Evolutionary conservation across 2,113 vertebrate genomes (phyloP).

Genomic region (Ursus arctos): DNA sequence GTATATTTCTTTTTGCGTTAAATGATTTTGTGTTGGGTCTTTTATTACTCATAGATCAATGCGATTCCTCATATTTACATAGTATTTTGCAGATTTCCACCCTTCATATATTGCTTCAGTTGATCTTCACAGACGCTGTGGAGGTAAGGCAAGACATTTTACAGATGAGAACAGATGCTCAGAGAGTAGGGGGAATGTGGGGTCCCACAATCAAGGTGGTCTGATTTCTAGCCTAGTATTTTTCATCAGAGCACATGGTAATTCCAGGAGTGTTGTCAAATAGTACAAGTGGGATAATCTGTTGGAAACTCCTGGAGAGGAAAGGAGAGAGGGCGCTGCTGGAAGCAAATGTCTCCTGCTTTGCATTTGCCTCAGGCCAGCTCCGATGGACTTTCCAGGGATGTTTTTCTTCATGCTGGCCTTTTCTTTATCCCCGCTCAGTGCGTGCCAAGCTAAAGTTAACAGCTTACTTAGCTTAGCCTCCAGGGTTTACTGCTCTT

Average conservation of each 20-base stretch:
- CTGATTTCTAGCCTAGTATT: neutral
- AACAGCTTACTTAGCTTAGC: neutral
- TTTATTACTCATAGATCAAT: neutral
- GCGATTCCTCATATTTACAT: neutral
- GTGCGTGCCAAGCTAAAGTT: neutral
- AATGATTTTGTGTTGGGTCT: neutral
- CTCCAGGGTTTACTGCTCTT: neutral
- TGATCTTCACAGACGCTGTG: neutral
- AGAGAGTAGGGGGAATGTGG: neutral
- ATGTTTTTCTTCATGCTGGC: neutral
- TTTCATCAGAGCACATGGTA: neutral
- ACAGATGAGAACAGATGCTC: neutral
- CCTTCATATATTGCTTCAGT: neutral
- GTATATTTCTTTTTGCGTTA: neutral
- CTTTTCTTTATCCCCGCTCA: neutral
- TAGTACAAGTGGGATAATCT: neutral
- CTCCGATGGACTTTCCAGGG: neutral
- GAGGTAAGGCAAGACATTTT: neutral
- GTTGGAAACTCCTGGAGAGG: neutral
- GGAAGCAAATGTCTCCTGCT: neutral
- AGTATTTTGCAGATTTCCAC: neutral
- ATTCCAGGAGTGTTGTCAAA: neutral
- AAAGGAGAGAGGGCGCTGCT: neutral
- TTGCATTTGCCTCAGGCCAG: neutral
- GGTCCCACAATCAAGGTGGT: neutral